Base-by-base conservation (phyloP, 2,888 invertebrate genomes). In the Caradrina kadenii region DNA sequence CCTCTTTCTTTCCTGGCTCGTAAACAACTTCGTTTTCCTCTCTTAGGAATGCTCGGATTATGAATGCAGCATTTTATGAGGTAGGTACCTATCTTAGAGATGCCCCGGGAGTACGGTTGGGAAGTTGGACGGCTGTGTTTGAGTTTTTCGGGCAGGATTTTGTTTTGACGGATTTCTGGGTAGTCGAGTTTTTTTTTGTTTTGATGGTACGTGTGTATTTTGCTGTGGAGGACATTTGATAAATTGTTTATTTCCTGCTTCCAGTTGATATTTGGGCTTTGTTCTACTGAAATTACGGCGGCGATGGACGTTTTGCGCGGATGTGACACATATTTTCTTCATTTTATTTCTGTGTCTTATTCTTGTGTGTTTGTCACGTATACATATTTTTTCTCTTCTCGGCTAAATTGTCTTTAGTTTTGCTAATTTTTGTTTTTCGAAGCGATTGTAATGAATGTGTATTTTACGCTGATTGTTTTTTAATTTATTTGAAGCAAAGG, bases 21-120 rank as follows among this genome's bases (percentile, higher is more conserved):
- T 83, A 82, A 82, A 82, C 75, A 82, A 84, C 52, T 82, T 82
- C 60, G 66, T 69, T 68, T 67, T 35, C 15, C 21, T 64, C 83
- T 70, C 75, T 22, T 2, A 65, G 75, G 81, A 67, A 69, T 71
- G 64, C 42, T 60, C 17, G 35, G 54, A 76, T 74, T 74, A 81
- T 79, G 67, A 81, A 82, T 81, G 78, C 81, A 78, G 63, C 26
- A n/a, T 81, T 82, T 78, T 78, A 75, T 70, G 59, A 58, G 17
- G 45, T 45, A 45, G 17, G 17, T 45, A 17, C 56, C 19, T 55
- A 58, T 66, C 69, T 69, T 63, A 54, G 22, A 35, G 22, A 15
- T 49, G 60, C 53, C 39, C 5, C 13, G 60, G 63, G 75, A 80
- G 21, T 11, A 10, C 45, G 45, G 35, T 5, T 17, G n/a, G 4